Conservation (phyloP, 2,888 invertebrate species). For the Sphinx pinastri region DNA sequence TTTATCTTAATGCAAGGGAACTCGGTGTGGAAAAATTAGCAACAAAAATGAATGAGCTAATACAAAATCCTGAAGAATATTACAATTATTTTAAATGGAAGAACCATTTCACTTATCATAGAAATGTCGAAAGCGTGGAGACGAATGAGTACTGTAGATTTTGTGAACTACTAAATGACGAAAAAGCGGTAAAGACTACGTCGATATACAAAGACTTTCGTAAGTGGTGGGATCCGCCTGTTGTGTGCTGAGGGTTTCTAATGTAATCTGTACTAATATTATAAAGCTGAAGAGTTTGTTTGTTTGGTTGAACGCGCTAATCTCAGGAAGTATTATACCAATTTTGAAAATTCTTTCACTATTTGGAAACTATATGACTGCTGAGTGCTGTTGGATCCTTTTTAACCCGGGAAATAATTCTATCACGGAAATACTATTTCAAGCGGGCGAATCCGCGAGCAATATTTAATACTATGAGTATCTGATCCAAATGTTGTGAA, state of each 20-base stretch:
- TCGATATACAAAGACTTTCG: conserved; percentile 56
- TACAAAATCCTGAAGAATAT: conserved; percentile 57
- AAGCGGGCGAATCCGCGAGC: no score
- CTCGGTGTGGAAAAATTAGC: conserved; percentile 55
- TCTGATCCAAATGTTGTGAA: no score
- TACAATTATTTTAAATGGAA: conserved; percentile 68
- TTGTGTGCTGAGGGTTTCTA: conserved; percentile 34
- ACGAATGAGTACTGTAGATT: conserved; percentile 71
- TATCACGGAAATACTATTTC: no score
- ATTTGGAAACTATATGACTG: no score
- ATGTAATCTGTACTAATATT: neutral
- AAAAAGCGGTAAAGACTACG: conserved; percentile 47
- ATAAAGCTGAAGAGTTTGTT: no score
- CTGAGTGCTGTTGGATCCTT: no score
- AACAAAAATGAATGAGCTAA: conserved; percentile 57
- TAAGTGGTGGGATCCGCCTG: conserved; percentile 64
- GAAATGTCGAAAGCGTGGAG: conserved; percentile 50
- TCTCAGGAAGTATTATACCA: no score
- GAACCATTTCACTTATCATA: conserved; percentile 65
- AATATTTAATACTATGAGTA: neutral
- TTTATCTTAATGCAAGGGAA: conserved; percentile 64
- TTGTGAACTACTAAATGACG: conserved; percentile 62
- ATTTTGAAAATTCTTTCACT: no score
- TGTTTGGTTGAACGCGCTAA: no score
- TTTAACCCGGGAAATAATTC: no score